phyloP scores from a whole-genome alignment of 2,113 vertebrate genomes.

The Pelobates fuscus region DNA sequence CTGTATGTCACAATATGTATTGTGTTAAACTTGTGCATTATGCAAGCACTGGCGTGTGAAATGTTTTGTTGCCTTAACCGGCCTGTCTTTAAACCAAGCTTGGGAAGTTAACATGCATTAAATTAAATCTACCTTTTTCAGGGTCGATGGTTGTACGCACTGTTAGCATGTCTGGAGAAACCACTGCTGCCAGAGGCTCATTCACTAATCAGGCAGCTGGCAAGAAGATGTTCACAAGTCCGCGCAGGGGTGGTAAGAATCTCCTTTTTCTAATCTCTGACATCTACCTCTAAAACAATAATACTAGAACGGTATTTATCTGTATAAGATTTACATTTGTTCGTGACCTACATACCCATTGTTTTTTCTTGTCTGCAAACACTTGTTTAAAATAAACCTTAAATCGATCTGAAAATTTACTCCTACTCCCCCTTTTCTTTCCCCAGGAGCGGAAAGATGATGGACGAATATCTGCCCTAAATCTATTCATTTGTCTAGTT shows the following conservation, averaged over 20 bases:
- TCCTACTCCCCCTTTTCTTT: too few species aligned
- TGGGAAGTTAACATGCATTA: too few species aligned
- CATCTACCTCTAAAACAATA: neutral
- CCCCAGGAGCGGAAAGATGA: conserved; percentile 83
- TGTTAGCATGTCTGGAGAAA: conserved; percentile 93
- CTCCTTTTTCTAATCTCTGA: conserved; percentile 2
- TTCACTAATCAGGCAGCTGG: conserved; percentile 92
- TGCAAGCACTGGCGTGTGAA: too few species aligned
- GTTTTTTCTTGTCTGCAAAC: neutral
- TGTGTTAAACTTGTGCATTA: too few species aligned
- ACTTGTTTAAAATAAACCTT: neutral
- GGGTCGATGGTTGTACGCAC: conserved; percentile 91
- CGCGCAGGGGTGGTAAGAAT: conserved; percentile 80
- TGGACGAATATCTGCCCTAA: conserved; percentile 86
- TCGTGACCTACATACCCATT: too few species aligned
- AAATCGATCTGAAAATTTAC: too few species aligned
- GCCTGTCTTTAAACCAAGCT: too few species aligned
- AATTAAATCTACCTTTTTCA: conserved; percentile 53
- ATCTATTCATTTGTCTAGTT: conserved; percentile 94
- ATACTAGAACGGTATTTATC: too few species aligned
- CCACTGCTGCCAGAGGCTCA: conserved; percentile 94
- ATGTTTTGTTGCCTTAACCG: too few species aligned
- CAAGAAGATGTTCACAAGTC: conserved; percentile 87
- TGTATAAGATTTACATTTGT: too few species aligned
- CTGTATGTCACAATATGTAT: neutral